Evolutionary conservation across 2,888 invertebrate genomes (phyloP).

Genomic region (Drosophila austrosaltans): DNA sequence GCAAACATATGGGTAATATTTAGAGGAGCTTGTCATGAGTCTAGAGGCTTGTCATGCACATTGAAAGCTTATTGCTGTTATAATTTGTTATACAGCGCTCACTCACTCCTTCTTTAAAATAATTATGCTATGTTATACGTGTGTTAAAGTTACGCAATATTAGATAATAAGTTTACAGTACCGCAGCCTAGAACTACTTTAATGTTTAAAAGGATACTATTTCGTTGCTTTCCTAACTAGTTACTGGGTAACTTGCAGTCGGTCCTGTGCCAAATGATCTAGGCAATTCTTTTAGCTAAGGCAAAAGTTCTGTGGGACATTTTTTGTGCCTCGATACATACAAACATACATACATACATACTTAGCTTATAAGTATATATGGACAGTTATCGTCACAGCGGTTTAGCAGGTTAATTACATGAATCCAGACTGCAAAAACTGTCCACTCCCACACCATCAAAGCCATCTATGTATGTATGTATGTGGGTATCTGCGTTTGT

Average conservation of each 20-base stretch:
- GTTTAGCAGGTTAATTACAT: constrained; percentile 70
- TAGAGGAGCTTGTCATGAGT: no score
- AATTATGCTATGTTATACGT: no score
- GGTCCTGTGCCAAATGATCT: background rate
- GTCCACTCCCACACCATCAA: constrained; percentile 33
- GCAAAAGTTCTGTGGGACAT: constrained; percentile 3
- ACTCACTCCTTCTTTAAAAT: no score
- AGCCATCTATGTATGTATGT: background rate
- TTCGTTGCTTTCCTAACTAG: background rate
- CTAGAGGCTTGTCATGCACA: no score
- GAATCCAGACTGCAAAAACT: constrained; percentile 27
- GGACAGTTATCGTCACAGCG: constrained; percentile 66
- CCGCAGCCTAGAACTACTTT: no score
- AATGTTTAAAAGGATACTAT: no score
- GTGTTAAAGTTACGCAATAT: no score
- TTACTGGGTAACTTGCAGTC: background rate
- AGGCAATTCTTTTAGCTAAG: background rate
- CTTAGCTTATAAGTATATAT: constrained; percentile 20
- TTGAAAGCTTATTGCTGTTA: no score
- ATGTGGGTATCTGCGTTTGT: background rate
- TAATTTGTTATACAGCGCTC: no score
- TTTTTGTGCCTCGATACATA: background rate
- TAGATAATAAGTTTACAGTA: no score
- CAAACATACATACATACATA: background rate
- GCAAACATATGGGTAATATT: no score